Base-by-base conservation (phyloP, 2,888 invertebrate genomes). In the Orthosia incerta region DNA sequence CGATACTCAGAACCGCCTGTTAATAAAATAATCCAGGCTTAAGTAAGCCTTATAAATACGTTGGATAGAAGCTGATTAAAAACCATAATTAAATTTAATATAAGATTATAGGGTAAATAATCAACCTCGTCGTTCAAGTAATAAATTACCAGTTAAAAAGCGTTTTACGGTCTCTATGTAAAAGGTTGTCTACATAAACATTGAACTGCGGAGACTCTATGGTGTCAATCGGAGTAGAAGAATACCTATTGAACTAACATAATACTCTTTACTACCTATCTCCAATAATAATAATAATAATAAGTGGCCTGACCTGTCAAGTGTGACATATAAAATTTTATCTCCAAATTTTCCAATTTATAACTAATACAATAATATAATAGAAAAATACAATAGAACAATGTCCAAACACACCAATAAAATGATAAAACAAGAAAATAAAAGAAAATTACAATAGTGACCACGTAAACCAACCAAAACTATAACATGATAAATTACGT, bases 11-110 rank as follows among this genome's bases (percentile, higher is more conserved):
- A 77, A 62, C 46, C 5, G 16, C 5, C 12, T 31, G 12, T 61
- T 61, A 55, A 74, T 61, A 73, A 73, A 48, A 53, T 66, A 66
- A 80, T 74, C 11, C 26, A 53, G 26, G 45, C 26, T 39, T 46
- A 57, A 79, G 31, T 60, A 64, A 64, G 50, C 56, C n/a, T 26
- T 23, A 31, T 50, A 78, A 61, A 55, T 46, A 3, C 3, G 18
- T 74, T 56, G 56, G 16, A 74, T 57, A 61, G n/a, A 73, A 23
- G 46, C 16, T 20, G 48, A 74, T 71, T 53, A 63, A n/a, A 31
- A 74, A 50, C 15, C n/a, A 53, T 20, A 39, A 31, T 51, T 50
- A 18, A 62, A 18, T 45, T 31, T 5, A 60, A 55, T 53, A 62
- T 11, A 62, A 26, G 46, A 65, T 61, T 48, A 62, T 23, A 61